Base-by-base conservation (phyloP, 2,888 invertebrate species). In the Amiota communis region DNA sequence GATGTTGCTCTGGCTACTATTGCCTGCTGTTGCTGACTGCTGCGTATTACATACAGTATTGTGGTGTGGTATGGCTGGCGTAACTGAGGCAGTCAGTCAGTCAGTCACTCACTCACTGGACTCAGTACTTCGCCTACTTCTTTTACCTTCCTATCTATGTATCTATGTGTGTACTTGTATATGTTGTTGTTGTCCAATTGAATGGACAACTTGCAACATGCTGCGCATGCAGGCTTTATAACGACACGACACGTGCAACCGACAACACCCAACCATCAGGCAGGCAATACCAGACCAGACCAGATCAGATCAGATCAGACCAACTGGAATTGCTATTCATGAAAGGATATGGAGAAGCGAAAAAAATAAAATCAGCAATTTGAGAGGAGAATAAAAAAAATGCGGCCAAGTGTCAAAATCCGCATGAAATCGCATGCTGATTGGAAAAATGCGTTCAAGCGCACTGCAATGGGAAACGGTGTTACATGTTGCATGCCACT, bases 391-490 rank as follows among this genome's bases (percentile, higher is more conserved):
- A 78, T 78, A 76, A 77, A 76, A 77, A 75, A 80, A 83, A 83
- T 83, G 81, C 83, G 83, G 74, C 81, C 83, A 81, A 83, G 84
- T 83, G 83, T 84, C 84, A 83, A 84, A 84, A 70, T 69, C 46
- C 36, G 15, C 23, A 63, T 51, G 13, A 70, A 64, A 47, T 64
- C 64, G 64, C 64, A 64, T 47, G 47, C 47, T 64, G 64, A 15
- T 64, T 47, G 46, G 65, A 23, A 65, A 65, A 65, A 65, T 48
- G 65, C 65, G 20, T 65, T 65, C 65, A 49, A 74, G 74, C 57
- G 73, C 36, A 49, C 13, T 49, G 36, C 36, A 36, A 36, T 36
- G 36, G 36, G 36, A 36, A 36, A 36, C 36, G 36, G 36, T 36
- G 36, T 36, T 15, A 65, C 46, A 48, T 48, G 17, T 48, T 15